A percentile compares a stretch with the other conserved stretches of the same genome.
Conservation (phyloP, 1,140 invertebrate species). For the Atta colombica region DNA sequence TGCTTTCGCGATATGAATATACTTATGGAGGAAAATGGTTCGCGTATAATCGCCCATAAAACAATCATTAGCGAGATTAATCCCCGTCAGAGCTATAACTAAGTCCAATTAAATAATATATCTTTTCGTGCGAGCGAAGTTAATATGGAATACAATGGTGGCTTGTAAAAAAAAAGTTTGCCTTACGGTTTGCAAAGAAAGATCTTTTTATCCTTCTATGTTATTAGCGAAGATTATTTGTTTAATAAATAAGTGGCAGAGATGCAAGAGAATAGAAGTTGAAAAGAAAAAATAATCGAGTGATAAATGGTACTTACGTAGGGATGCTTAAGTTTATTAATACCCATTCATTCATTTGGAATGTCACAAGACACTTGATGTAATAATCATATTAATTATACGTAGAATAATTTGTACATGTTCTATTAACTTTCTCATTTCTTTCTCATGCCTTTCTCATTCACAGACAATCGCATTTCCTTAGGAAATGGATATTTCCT, state of each 20-base stretch:
- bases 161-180: not conserved
- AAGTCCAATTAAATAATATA: not conserved
- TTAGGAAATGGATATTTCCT: not conserved
- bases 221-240: not conserved
- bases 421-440: not conserved
- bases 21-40: conserved; percentile 54
- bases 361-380: not conserved
- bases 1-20: conserved; percentile 45
- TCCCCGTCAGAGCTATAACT: not conserved
- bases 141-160: not conserved
- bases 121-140: not conserved
- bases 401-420: not conserved
- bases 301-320: not conserved
- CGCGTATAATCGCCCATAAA: conserved; percentile 39
- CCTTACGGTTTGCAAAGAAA: not conserved
- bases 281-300: not conserved
- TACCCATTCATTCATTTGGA: not conserved
- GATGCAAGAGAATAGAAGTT: not conserved
- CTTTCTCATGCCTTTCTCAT: not conserved
- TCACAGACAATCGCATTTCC: not conserved
- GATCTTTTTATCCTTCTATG: conserved; percentile 23
- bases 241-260: not conserved
- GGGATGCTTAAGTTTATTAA: not conserved
- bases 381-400: conserved; percentile 7
- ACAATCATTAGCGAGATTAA: conserved; percentile 57